Evolutionary conservation across 2,113 vertebrate genomes (phyloP), one percentile per base, ranked within the genome.

Genomic region (Cricetomys ansorgei): DNA sequence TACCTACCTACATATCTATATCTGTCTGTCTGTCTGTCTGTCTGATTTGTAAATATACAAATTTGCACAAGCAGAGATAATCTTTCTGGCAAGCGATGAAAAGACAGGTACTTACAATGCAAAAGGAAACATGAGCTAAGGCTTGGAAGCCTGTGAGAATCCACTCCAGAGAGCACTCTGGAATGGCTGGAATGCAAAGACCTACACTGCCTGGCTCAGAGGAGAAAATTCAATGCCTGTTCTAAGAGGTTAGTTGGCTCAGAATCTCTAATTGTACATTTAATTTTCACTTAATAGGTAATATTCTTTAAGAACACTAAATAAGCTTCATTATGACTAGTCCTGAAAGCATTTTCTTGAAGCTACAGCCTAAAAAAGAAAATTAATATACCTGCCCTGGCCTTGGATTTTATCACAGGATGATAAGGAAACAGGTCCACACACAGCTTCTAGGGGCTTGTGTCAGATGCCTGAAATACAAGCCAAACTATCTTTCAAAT

Each of bases 141-240:
- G 48, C 80, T 48, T 0, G 43, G 55, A 84, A 25, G 64, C 79
- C 9, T 31, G 25, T 67, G 37, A 90, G 83, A 69, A 57, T 25
- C 27, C 27, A 57, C 43, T 69, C 19, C 29, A 77, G n/a, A 21
- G 23, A n/a, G 17, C 2, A 50, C 4, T 19, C 15, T 37, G 87
- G 88, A 92, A 97, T 55, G 84, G 37, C 16, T 72, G 70, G 91
- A 94, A 95, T 72, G 70, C 64, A 37, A 67, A 83, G 65, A 70
- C 2, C 13, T 62, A 59, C 65, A 84, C 34, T 50, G 17, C 31
- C 53, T 15, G 53, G 53, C 72, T 69, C 75, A 25, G 40, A 9
- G 37, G 19, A 80, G 50, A 70, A 72, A 43, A 80, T 2, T 45
- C 81, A 67, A 55, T 11, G 76, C 23, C 64, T 80, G 84, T 59